Evolutionary conservation across 1,140 invertebrate species (phyloP).

Genomic region (Galleria mellonella): DNA sequence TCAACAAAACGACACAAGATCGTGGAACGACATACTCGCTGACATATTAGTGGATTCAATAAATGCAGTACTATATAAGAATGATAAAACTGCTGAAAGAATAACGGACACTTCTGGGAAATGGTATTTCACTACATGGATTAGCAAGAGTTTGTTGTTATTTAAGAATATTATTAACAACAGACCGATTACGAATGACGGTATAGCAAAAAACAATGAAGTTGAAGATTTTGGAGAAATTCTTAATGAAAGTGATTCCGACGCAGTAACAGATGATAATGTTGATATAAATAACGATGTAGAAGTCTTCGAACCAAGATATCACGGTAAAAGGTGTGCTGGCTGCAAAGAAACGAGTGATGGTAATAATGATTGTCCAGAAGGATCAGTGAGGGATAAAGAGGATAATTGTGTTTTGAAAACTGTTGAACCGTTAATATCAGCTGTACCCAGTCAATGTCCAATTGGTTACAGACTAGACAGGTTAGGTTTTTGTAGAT

Average conservation of each 20-base stretch:
- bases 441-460: conserved; percentile 46
- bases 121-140: conserved; percentile 18
- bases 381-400: conserved; percentile 26
- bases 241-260: too few relatives aligned
- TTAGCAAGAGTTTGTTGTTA: conserved; percentile 31
- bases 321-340: conserved; percentile 37
- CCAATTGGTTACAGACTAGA: conserved; percentile 44
- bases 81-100: conserved; percentile 22
- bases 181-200: conserved; percentile 9
- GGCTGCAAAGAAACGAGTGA: conserved; percentile 10
- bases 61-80: conserved; percentile 22
- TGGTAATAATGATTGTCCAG: conserved; percentile 30
- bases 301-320: conserved; percentile 46
- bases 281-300: conserved; percentile 29
- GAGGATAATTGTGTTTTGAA: conserved; percentile 32
- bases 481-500: conserved; percentile 44
- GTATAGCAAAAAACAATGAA: not conserved
- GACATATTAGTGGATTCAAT: conserved; percentile 44
- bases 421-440: conserved; percentile 36
- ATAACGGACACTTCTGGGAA: conserved; percentile 8
- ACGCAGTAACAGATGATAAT: not conserved
- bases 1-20: conserved; percentile 22
- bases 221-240: too few relatives aligned
- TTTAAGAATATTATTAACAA: conserved; percentile 47
- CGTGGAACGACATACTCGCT: conserved; percentile 52